Percentiles rank a stretch among this genome's conserved stretches.
phyloP scores from a whole-genome alignment of 2,113 vertebrate genomes.

The Ptilorrhoa leucosticta region DNA sequence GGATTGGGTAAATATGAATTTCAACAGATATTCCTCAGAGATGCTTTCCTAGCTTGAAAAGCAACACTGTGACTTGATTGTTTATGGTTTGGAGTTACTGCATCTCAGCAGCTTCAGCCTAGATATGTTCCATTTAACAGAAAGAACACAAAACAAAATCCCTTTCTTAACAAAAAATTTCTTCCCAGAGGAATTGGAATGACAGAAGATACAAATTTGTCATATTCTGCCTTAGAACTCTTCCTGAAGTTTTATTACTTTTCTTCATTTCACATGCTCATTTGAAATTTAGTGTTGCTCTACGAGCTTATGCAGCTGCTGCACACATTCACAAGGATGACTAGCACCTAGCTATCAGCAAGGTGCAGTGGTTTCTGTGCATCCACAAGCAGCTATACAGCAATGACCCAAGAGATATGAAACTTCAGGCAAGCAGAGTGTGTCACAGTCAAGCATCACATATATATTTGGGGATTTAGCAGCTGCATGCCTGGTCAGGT shows the following conservation, averaged over 20 bases:
- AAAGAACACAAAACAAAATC: not conserved
- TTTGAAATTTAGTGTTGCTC: not conserved
- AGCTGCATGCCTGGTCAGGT: not conserved
- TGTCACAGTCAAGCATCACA: not conserved
- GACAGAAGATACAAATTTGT: not conserved
- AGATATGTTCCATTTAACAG: not conserved
- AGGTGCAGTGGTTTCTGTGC: not conserved
- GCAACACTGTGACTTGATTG: not conserved
- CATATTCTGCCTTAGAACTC: not conserved
- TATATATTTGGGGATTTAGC: not conserved
- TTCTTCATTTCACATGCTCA: not conserved
- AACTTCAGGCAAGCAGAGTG: not conserved
- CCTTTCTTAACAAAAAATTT: not conserved
- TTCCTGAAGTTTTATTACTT: not conserved
- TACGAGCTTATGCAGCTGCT: not conserved
- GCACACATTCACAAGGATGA: not conserved
- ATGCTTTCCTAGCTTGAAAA: not conserved
- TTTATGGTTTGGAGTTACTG: not conserved
- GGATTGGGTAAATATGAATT: not conserved
- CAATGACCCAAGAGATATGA: not conserved
- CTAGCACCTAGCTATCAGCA: fast-evolving
- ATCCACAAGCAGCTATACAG: not conserved
- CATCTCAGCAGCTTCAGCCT: not conserved
- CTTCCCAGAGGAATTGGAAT: not conserved
- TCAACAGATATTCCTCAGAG: not conserved